These are phyloP conservation scores for Helobdella robusta DNA, from an alignment of 2,888 invertebrate genomes.

Conservation along the genomic window DNA sequence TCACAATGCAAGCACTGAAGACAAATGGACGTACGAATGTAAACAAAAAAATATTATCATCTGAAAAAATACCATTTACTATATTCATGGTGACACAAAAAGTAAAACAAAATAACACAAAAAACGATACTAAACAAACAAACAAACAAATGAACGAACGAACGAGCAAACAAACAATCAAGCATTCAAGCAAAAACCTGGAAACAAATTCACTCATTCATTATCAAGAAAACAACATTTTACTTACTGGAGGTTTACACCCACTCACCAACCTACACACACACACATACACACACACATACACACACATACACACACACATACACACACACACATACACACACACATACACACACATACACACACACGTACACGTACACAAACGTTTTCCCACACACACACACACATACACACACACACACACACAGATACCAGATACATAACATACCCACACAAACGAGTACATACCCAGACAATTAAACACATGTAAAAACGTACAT, in stretches of 20 bases:
- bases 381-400: constrained; percentile 8
- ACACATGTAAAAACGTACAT: constrained; percentile 5
- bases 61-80: too few relatives aligned
- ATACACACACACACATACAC: constrained; percentile 12
- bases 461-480: constrained; percentile 1
- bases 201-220: constrained; percentile 4
- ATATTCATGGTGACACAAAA: too few relatives aligned
- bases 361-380: constrained; percentile 13
- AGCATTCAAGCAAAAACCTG: not conserved
- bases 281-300: constrained; percentile 9
- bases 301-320: constrained; percentile 14
- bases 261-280: not conserved
- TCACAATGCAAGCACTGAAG: too few relatives aligned
- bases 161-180: constrained; percentile 7
- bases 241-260: not conserved
- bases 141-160: not conserved
- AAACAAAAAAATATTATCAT: too few relatives aligned
- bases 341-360: constrained; percentile 15
- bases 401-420: constrained; percentile 12
- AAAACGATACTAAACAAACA: not conserved
- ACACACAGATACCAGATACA: constrained; percentile 14
- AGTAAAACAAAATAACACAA: not conserved
- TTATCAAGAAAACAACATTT: not conserved
- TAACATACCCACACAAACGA: constrained; percentile 7
- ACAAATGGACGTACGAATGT: too few relatives aligned